phyloP scores from a whole-genome alignment of 2,888 invertebrate species.

The Sisyra terminalis region DNA sequence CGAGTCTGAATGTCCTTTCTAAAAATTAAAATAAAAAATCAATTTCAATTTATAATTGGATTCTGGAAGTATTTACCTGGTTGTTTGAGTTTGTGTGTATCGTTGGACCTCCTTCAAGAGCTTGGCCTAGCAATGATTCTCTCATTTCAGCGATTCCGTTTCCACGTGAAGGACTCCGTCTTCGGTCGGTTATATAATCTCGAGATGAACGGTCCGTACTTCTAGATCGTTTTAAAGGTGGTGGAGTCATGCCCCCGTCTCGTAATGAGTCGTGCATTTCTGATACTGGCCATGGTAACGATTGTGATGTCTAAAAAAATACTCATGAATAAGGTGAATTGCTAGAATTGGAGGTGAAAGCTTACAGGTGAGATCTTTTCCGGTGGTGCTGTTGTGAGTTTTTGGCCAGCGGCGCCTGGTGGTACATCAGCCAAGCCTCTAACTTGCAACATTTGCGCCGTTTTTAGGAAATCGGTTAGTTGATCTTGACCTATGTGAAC shows the following conservation, averaged over 20 bases:
- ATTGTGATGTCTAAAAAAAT: constrained; percentile 33
- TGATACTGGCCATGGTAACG: constrained; percentile 42
- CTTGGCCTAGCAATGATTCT: constrained; percentile 58
- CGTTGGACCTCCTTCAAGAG: constrained; percentile 55
- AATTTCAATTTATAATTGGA: not conserved
- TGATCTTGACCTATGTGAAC: constrained; percentile 81
- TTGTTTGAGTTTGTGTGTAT: constrained; percentile 35
- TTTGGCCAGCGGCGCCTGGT: constrained; percentile 26
- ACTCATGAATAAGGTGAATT: not conserved
- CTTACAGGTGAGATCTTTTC: constrained; percentile 58
- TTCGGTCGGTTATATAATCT: constrained; percentile 26
- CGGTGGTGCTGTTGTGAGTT: constrained; percentile 26
- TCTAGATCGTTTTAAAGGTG: constrained; percentile 53
- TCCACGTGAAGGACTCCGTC: constrained; percentile 40
- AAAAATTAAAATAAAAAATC: constrained; percentile 10
- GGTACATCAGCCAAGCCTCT: constrained; percentile 72
- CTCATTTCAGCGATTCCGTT: constrained; percentile 48
- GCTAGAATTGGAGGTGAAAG: constrained; percentile 11
- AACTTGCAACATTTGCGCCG: constrained; percentile 75
- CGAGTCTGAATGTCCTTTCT: constrained; percentile 38
- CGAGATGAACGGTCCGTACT: constrained; percentile 39
- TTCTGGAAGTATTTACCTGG: constrained; percentile 4
- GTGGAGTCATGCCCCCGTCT: constrained; percentile 39
- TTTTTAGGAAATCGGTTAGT: constrained; percentile 69
- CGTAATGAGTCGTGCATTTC: constrained; percentile 25